Base-by-base conservation (phyloP, 2,888 invertebrate species). In the Agapetus fuscipes region DNA sequence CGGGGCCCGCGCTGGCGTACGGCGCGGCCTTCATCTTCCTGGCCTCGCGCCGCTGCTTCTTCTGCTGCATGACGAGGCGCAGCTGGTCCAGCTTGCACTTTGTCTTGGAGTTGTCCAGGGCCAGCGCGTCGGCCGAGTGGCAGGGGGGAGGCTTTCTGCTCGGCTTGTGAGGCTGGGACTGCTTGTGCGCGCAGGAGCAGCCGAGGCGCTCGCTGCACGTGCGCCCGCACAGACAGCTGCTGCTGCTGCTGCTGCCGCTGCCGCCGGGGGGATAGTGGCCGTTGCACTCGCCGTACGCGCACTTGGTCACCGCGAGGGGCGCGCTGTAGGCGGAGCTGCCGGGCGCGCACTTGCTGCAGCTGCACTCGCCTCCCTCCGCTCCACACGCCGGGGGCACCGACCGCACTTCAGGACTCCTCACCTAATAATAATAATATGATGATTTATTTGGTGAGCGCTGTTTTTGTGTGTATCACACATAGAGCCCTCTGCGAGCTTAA, bases 31-130 rank as follows among this genome's bases (percentile, higher is more conserved):
- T 79, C 44, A 80, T 63, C 57, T 80, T 80, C 39, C 85, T 74
- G 29, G 83, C 86, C 53, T 87, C 83, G 36, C 91, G 77, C 44
- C 87, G 73, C 48, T 88, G 83, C 48, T 89, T 81, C 53, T 87
- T 77, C 60, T 93, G 88, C 52, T 89, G 89, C 87, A 94, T 86
- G 41, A 91, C 87, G 50, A 87, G 73, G 50, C 90, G 80, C 37
- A 93, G 67, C 49, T 87, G 86, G 55, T 89, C 85, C 61, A 93
- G 75, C 62, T 93, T 93, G 51, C 84, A 83, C 53, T 86, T 82
- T 5, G 86, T 83, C 52, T 83, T 83, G 50, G 77, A 75, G 57
- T 86, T 85, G 49, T 85, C 83, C 56, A 77, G 63, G 33, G 80
- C 80, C 39, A 76, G 61, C 7, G 69, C 65, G 43, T 62, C 62